Evolutionary conservation across 2,113 vertebrate species (phyloP), one percentile per base, ranked within the genome.

Genomic region (Dicrurus megarhynchus): DNA sequence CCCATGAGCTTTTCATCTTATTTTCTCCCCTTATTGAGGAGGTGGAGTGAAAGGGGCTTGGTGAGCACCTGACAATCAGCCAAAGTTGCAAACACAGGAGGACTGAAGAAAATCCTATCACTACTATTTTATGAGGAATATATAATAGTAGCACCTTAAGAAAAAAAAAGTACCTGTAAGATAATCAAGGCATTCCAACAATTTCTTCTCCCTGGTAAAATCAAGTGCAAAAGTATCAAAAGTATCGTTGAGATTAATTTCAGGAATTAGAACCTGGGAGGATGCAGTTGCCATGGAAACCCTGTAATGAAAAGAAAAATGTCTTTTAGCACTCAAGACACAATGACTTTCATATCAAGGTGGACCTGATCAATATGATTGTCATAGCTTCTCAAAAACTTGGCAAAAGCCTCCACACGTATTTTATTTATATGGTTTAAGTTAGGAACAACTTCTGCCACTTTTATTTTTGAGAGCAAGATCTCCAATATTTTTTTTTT

Each of bases 211-310:
- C 87, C 99, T 98, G 53, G 99, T 98, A 96, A 99, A 99, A 98
- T 99, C 99, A 97, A 99, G 97, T 53, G 99, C 99, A 68, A 99
- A 99, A 22, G 99, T 99, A 95, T 99, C 99, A 74, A 99, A 99
- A 42, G 98, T 99, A 97, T 99, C 99, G 1, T 99, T 99, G 95
- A 99, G 98, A 98, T 99, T 99, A 91, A 99, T 99, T 98, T 99
- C 99, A 87, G 99, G 99, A 97, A 99, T 98, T 94, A 99, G 98
- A 96, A 99, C 98, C 96, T 99, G 99, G 61, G 99, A 99, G 11
- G 99, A 99, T 49, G 99, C 99, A 21, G 99, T 99, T 95, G 99
- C 99, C 99, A 99, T 99, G 42, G 99, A 99, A 52, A 99, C 99
- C 95, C 99, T 99, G 93, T 63, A 98, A 98, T 65, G 32, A 94